Evolutionary conservation across 2,113 vertebrate genomes (phyloP).

Genomic region (Notothenia rossii): DNA sequence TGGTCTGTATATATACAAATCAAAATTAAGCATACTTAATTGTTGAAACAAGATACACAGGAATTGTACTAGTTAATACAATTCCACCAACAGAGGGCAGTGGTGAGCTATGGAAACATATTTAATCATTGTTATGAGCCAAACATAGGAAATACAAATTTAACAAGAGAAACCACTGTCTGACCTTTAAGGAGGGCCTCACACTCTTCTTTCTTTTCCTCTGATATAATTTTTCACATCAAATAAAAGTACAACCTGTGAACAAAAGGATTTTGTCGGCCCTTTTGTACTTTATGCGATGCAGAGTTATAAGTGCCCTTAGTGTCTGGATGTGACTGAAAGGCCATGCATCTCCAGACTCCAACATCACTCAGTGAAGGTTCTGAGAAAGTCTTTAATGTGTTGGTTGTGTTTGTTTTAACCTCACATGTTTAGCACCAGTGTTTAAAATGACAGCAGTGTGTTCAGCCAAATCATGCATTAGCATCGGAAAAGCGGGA

Average conservation of each 20-base stretch:
- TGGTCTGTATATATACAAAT: not conserved
- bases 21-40: too few species aligned
- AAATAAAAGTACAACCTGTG: not conserved
- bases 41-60: not conserved
- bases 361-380: not conserved
- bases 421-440: not conserved
- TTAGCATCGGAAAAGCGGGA: not conserved
- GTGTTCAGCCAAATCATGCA: not conserved
- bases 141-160: not conserved
- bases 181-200: not conserved
- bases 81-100: constrained; percentile 49
- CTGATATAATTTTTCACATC: not conserved
- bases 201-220: not conserved
- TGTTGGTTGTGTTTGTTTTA: constrained; percentile 5
- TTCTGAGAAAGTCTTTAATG: not conserved
- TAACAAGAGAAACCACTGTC: not conserved
- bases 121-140: not conserved
- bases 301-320: not conserved
- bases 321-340: not conserved
- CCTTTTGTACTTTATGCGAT: not conserved
- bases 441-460: not conserved
- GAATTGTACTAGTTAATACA: too few species aligned
- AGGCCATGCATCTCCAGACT: not conserved
- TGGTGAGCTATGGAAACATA: constrained; percentile 18
- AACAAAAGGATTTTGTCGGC: not conserved